Conservation (phyloP, 2,113 vertebrate genomes). For the Gobiocypris rarus region DNA sequence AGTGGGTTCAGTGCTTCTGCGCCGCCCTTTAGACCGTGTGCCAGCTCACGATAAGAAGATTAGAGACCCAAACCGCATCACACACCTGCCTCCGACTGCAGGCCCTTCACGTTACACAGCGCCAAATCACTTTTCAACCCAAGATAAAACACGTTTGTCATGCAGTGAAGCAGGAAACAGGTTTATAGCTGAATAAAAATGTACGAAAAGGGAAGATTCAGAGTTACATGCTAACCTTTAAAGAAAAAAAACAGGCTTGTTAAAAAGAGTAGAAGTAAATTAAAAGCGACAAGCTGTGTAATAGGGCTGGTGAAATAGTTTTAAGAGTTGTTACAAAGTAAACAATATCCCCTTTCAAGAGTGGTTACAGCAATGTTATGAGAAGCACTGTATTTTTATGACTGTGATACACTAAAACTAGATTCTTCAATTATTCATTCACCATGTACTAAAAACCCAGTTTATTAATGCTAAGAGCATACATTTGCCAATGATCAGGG, state of each 20-base stretch:
- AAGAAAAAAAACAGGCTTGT: constrained; percentile 14
- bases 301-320: neutral
- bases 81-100: constrained; percentile 33
- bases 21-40: constrained; percentile 31
- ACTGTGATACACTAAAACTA: neutral
- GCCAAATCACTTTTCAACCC: constrained; percentile 37
- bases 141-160: constrained; percentile 17
- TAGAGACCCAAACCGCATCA: constrained; percentile 36
- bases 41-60: constrained; percentile 46
- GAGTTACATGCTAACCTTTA: neutral
- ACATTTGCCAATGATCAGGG: neutral
- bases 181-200: constrained; percentile 15
- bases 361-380: constrained; percentile 16
- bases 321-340: constrained; percentile 4
- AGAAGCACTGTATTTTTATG: constrained; percentile 2
- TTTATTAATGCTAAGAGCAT: constrained; percentile 20
- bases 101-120: neutral
- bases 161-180: neutral
- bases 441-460: constrained; percentile 14
- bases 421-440: constrained; percentile 25
- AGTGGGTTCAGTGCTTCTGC: constrained; percentile 43
- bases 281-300: constrained; percentile 34
- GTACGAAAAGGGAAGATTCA: neutral
- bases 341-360: constrained; percentile 13
- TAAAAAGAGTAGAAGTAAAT: constrained; percentile 4